A percentile compares a stretch with the other conserved stretches of the same genome.
phyloP scores from a whole-genome alignment of 2,888 invertebrate genomes.

The Papilio protenor region DNA sequence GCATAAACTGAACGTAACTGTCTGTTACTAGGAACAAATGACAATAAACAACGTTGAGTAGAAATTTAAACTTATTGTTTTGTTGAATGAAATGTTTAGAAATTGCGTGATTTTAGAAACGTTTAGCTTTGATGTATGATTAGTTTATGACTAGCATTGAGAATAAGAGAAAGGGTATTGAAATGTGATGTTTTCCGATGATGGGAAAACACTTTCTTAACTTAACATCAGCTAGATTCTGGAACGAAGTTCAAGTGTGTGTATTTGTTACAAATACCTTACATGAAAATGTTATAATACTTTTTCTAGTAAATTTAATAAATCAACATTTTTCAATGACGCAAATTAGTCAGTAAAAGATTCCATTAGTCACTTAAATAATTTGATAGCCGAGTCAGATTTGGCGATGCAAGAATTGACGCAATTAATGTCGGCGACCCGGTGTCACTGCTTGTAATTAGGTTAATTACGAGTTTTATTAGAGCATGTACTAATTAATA shows the following conservation, averaged over 20 bases:
- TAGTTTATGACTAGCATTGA: background rate
- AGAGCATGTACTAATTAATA: constrained; percentile 71
- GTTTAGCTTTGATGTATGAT: background rate
- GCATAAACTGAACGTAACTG: constrained; percentile 25
- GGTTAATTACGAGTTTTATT: constrained; percentile 79
- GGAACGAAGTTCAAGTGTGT: background rate
- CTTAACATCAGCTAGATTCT: background rate
- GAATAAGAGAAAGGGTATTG: background rate
- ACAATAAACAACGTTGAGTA: constrained; percentile 16
- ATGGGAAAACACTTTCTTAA: background rate
- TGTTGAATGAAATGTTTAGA: constrained; percentile 10
- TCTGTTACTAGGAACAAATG: constrained; percentile 25
- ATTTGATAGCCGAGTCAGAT: constrained; percentile 54
- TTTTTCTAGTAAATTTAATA: background rate
- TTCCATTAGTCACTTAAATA: constrained; percentile 39
- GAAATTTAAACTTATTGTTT: constrained; percentile 19
- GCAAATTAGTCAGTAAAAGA: constrained; percentile 28
- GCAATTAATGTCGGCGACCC: constrained; percentile 62
- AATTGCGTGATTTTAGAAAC: background rate
- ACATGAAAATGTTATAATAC: background rate
- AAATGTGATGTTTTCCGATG: background rate
- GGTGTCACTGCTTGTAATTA: constrained; percentile 71
- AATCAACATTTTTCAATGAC: background rate
- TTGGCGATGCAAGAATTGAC: constrained; percentile 56
- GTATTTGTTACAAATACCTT: background rate